phyloP scores from a whole-genome alignment of 1,140 invertebrate species.

The Drosophila pseudoobscura region DNA sequence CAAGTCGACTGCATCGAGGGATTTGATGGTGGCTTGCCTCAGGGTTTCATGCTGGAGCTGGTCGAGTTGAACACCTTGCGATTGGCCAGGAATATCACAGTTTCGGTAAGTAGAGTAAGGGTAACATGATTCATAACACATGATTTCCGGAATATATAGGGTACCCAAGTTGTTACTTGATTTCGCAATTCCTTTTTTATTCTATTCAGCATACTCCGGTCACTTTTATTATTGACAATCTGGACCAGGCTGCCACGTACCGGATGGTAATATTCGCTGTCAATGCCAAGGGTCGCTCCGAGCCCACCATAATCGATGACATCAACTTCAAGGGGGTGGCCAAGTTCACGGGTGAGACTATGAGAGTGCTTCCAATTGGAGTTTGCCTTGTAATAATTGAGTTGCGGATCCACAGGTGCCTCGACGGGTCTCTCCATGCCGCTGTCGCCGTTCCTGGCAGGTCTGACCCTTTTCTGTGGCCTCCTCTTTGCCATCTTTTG shows the following conservation, averaged over 20 bases:
- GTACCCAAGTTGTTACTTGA: too few relatives aligned
- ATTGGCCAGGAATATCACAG: constrained; percentile 82
- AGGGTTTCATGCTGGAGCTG: constrained; percentile 91
- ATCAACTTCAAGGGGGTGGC: constrained; percentile 92
- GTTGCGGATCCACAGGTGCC: constrained; percentile 81
- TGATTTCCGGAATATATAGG: too few relatives aligned
- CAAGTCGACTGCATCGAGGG: constrained; percentile 91
- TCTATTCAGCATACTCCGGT: constrained; percentile 84
- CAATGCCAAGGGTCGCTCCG: constrained; percentile 93
- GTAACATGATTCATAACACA: too few relatives aligned
- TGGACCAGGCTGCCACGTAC: constrained; percentile 91
- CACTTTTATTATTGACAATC: constrained; percentile 89
- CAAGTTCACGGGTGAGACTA: constrained; percentile 86
- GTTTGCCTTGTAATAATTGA: constrained; percentile 29
- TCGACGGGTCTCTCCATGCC: constrained; percentile 84
- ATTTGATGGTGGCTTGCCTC: constrained; percentile 92
- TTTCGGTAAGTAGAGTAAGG: constrained; percentile 12
- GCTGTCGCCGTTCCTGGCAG: constrained; percentile 89
- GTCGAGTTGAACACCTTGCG: constrained; percentile 86
- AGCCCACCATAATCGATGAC: constrained; percentile 90
- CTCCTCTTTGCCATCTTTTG: constrained; percentile 88
- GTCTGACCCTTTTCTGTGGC: constrained; percentile 88
- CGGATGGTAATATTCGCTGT: constrained; percentile 90
- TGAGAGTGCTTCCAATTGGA: constrained; percentile 25
- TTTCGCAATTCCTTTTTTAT: background rate